phyloP scores from a whole-genome alignment of 2,797 vertebrate genomes.

The Synanceia verrucosa region DNA sequence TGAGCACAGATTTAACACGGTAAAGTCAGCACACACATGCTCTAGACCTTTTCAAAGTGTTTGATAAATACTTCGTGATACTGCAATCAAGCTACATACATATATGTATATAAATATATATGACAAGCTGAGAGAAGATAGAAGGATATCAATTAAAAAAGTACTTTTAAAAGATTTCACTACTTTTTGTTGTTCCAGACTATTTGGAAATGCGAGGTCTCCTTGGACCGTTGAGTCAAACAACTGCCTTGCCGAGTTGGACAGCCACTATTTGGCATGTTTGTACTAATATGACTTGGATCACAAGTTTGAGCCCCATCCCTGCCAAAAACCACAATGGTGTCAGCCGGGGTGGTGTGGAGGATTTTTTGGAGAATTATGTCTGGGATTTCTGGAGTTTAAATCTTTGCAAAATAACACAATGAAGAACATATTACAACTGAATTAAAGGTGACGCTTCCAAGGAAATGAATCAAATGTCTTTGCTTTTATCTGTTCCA shows the following conservation, averaged over 20 bases:
- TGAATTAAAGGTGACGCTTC: neutral
- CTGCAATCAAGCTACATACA: neutral
- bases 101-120: neutral
- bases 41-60: neutral
- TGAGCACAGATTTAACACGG: neutral
- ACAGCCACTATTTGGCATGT: slow-evolving; percentile 38
- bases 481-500: neutral
- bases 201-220: slow-evolving; percentile 37
- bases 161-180: neutral
- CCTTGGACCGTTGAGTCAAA: slow-evolving; percentile 27
- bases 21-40: neutral
- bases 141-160: neutral
- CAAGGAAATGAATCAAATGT: neutral
- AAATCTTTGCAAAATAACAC: slow-evolving; percentile 32
- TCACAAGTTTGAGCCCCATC: slow-evolving; percentile 16
- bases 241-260: slow-evolving; percentile 33
- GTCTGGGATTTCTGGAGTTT: slow-evolving; percentile 45
- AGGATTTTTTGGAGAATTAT: slow-evolving; percentile 32
- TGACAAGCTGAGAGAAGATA: neutral
- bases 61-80: neutral
- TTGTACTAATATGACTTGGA: slow-evolving; percentile 51
- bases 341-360: slow-evolving; percentile 33
- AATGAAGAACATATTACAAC: slow-evolving; percentile 19
- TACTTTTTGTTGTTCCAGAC: neutral
- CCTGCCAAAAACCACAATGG: slow-evolving; percentile 47